Conservation (phyloP, 2,888 invertebrate species). For the Oasisia sp. region DNA sequence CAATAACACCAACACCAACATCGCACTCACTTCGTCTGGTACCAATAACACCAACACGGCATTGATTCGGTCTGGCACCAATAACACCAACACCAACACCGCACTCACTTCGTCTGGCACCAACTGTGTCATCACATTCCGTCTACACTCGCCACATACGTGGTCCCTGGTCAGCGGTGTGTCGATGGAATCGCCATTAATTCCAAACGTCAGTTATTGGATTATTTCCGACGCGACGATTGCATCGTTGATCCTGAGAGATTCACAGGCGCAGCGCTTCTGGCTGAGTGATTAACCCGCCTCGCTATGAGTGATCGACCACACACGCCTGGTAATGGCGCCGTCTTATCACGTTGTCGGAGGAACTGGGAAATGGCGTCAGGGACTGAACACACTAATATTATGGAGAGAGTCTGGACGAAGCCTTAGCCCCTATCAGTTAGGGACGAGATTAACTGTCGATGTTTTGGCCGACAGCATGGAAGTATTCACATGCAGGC, state of each 20-base stretch:
- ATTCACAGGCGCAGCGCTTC: neutral
- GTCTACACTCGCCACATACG: neutral
- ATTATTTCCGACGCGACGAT: slow-evolving; percentile 7
- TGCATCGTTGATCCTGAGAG: slow-evolving; percentile 17
- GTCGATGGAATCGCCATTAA: neutral
- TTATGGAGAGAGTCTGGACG: no score
- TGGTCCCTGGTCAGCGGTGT: neutral
- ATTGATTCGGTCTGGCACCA: no score
- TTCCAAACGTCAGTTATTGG: slow-evolving; percentile 13
- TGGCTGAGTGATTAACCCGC: neutral
- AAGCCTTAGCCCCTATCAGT: no score
- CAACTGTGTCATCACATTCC: neutral
- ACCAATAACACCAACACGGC: no score
- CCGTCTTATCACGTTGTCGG: neutral
- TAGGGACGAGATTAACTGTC: no score
- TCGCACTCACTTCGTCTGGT: neutral
- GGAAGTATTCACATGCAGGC: no score
- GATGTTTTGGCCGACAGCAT: no score
- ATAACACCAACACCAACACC: neutral
- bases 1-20: neutral
- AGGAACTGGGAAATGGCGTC: neutral
- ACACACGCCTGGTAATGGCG: neutral
- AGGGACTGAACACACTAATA: neutral
- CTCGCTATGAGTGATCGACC: neutral
- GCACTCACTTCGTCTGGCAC: neutral